Evolutionary conservation across 2,113 vertebrate genomes (phyloP).

Genomic region (Boulengeromyrus knoepffleri): DNA sequence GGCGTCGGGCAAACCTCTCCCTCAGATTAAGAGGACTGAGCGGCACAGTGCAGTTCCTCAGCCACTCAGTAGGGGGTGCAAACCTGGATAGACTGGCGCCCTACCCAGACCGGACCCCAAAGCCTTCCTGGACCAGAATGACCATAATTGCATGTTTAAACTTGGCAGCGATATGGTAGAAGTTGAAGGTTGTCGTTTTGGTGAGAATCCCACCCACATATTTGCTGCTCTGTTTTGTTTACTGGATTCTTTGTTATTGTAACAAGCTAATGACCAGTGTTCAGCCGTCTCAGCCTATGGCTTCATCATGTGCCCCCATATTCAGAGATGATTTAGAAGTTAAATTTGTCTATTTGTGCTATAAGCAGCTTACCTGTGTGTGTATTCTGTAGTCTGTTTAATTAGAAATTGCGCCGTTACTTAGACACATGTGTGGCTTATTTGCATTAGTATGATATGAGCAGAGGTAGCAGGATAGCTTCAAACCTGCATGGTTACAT

Average conservation of each 20-base stretch:
- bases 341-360: neutral
- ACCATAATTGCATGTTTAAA: neutral
- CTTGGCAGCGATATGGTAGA: neutral
- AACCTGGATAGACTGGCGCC: neutral
- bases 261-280: neutral
- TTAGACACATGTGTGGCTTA: neutral
- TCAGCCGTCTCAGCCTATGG: neutral
- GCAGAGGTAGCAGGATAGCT: neutral
- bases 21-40: neutral
- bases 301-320: neutral
- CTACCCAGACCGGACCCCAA: neutral
- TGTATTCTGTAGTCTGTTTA: neutral
- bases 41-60: neutral
- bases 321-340: neutral
- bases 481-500: neutral
- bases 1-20: neutral
- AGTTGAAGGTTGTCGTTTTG: neutral
- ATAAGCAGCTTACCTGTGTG: neutral
- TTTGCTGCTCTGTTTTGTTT: neutral
- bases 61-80: neutral
- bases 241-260: neutral
- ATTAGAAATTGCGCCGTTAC: neutral
- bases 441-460: neutral
- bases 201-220: neutral
- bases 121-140: neutral